A percentile compares a stretch with the other conserved stretches of the same genome.
Conservation (phyloP, 2,113 vertebrate genomes). For the Heterochromis multidens region DNA sequence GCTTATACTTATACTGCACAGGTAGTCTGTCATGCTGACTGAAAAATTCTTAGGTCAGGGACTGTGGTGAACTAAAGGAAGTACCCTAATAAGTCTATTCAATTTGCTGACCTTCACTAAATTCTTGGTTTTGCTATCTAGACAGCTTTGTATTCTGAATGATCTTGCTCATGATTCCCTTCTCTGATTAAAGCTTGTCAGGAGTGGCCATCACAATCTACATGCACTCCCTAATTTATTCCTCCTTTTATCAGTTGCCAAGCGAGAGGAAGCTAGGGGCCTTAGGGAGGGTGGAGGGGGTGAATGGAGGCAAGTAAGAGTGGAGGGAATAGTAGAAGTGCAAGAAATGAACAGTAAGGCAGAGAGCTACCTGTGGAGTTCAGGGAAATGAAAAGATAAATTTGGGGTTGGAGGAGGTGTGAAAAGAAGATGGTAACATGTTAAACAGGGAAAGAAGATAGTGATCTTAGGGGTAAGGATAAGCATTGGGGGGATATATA, state of each 20-base stretch:
- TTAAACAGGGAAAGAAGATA: too few relatives aligned
- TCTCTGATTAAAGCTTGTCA: conserved; percentile 65
- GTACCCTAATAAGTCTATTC: background rate
- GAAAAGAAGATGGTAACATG: conserved; percentile 36
- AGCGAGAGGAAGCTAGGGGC: conserved; percentile 10
- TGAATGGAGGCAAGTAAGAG: conserved; percentile 14
- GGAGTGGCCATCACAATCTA: conserved; percentile 52
- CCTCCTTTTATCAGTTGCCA: conserved; percentile 57
- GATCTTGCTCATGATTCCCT: conserved; percentile 16
- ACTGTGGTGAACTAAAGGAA: background rate
- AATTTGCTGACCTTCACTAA: conserved; percentile 19
- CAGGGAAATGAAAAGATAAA: conserved; percentile 31
- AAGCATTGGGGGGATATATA: too few relatives aligned
- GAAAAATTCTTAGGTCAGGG: background rate
- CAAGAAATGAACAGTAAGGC: conserved; percentile 24
- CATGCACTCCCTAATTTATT: conserved; percentile 60
- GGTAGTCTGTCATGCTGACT: background rate
- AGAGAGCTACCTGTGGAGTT: conserved; percentile 29
- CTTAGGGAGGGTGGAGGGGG: conserved; percentile 15
- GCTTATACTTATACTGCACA: background rate
- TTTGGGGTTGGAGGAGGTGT: conserved; percentile 29
- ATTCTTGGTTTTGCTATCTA: background rate
- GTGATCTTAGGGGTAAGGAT: too few relatives aligned
- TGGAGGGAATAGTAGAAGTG: background rate
- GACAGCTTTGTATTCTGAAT: background rate